Evolutionary conservation across 1,140 invertebrate genomes (phyloP).

Genomic region (Calosoma granatense): DNA sequence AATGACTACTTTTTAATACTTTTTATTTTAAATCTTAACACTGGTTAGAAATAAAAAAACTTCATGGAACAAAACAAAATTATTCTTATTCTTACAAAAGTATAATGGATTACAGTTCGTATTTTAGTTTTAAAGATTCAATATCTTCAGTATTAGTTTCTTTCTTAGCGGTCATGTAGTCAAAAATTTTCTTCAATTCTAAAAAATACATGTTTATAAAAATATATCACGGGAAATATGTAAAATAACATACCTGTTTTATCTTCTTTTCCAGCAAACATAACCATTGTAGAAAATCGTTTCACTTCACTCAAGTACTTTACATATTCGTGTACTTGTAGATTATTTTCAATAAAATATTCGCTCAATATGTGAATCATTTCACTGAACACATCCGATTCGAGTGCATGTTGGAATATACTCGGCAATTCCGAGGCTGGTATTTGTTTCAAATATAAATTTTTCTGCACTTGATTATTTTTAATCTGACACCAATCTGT

Average conservation of each 20-base stretch:
- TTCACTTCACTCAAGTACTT: conserved; percentile 18
- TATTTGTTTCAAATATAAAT: conserved; percentile 24
- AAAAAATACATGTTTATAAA: too few relatives aligned
- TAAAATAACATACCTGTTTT: conserved; percentile 40
- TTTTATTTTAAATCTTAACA: too few relatives aligned
- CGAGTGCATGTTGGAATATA: conserved; percentile 50
- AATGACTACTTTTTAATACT: too few relatives aligned
- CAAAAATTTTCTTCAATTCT: too few relatives aligned
- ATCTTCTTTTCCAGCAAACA: conserved; percentile 35
- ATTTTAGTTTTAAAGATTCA: too few relatives aligned
- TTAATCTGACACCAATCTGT: neutral
- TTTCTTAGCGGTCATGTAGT: too few relatives aligned
- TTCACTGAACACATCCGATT: conserved; percentile 44
- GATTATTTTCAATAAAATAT: conserved; percentile 32
- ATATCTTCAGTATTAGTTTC: too few relatives aligned
- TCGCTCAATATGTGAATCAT: conserved; percentile 37
- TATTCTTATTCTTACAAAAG: too few relatives aligned
- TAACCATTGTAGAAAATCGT: conserved; percentile 34
- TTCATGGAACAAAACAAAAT: too few relatives aligned
- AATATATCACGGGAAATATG: too few relatives aligned
- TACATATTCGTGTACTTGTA: conserved; percentile 33
- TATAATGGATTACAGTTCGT: too few relatives aligned
- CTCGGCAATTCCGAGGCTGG: conserved; percentile 37
- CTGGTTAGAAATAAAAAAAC: too few relatives aligned
- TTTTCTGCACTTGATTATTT: neutral